phyloP scores from a whole-genome alignment of 2,113 vertebrate species.

The Menura novaehollandiae region DNA sequence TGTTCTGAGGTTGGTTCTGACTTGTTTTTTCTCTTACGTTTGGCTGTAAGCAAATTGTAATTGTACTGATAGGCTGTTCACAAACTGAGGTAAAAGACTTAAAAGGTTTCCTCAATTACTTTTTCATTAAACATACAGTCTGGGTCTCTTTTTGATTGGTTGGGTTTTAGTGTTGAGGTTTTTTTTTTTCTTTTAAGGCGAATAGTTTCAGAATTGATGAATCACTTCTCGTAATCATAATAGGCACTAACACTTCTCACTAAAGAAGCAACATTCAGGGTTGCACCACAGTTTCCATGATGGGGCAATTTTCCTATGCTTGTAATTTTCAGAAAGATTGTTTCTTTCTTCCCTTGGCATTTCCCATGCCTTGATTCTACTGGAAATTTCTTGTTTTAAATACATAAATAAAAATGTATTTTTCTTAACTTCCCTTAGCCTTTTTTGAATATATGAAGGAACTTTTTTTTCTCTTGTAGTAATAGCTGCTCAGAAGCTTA shows the following conservation, averaged over 20 bases:
- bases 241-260: not conserved
- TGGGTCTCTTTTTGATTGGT: not conserved
- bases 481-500: not conserved
- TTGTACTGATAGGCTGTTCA: not conserved
- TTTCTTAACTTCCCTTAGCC: not conserved
- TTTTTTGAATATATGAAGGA: not conserved
- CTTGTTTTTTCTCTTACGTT: not conserved
- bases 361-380: not conserved
- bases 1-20: not conserved
- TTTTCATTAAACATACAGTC: not conserved
- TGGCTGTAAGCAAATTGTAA: not conserved
- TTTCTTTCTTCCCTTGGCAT: not conserved
- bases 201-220: constrained; percentile 36
- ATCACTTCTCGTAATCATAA: constrained; percentile 4
- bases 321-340: constrained; percentile 8
- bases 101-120: not conserved
- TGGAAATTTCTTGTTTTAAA: not conserved
- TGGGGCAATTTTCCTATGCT: not conserved
- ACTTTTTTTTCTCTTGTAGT: not conserved
- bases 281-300: constrained; percentile 32
- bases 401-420: not conserved
- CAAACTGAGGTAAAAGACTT: not conserved
- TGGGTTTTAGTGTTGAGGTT: not conserved
- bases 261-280: not conserved
- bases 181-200: not conserved